Evolutionary conservation across 2,113 vertebrate genomes (phyloP).

Genomic region (Gambusia holbrooki): DNA sequence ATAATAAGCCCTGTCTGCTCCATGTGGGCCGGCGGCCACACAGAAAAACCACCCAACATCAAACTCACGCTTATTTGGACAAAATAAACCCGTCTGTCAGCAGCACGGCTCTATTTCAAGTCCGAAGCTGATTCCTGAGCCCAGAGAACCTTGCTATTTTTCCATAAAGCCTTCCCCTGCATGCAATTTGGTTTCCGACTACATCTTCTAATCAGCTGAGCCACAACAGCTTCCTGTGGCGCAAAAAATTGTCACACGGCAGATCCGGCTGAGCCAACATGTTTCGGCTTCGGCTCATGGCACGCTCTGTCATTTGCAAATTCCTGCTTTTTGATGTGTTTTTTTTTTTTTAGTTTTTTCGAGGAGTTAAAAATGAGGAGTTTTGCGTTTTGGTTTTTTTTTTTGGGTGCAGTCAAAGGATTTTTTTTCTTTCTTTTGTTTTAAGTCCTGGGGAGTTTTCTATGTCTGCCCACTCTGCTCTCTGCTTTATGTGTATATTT

Average conservation of each 20-base stretch:
- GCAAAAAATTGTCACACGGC: conserved; percentile 35
- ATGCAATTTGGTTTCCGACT: conserved; percentile 66
- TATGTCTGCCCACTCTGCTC: conserved; percentile 18
- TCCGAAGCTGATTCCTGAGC: conserved; percentile 29
- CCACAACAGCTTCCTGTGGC: conserved; percentile 67
- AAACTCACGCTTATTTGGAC: conserved; percentile 8
- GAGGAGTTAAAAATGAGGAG: not conserved
- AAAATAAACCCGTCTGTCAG: conserved; percentile 53
- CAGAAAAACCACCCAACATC: conserved; percentile 17
- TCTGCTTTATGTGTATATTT: conserved; percentile 41
- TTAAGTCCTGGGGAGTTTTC: conserved; percentile 52
- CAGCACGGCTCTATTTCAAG: conserved; percentile 50
- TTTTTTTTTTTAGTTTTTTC: conserved; percentile 13
- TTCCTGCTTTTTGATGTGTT: conserved; percentile 63
- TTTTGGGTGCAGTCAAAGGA: conserved; percentile 51
- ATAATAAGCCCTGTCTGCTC: conserved; percentile 47
- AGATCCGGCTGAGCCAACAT: conserved; percentile 23
- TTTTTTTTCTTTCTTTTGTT: conserved; percentile 12
- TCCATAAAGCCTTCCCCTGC: conserved; percentile 34
- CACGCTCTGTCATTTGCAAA: conserved; percentile 76
- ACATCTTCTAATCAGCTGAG: conserved; percentile 72
- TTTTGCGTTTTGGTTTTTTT: conserved; percentile 24
- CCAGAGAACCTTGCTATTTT: conserved; percentile 28
- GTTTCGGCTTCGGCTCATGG: conserved; percentile 46
- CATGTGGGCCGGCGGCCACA: conserved; percentile 30